A percentile compares a stretch with the other conserved stretches of the same genome.
Evolutionary conservation across 2,888 invertebrate genomes (phyloP).

Genomic region (Nomada ferruginata): DNA sequence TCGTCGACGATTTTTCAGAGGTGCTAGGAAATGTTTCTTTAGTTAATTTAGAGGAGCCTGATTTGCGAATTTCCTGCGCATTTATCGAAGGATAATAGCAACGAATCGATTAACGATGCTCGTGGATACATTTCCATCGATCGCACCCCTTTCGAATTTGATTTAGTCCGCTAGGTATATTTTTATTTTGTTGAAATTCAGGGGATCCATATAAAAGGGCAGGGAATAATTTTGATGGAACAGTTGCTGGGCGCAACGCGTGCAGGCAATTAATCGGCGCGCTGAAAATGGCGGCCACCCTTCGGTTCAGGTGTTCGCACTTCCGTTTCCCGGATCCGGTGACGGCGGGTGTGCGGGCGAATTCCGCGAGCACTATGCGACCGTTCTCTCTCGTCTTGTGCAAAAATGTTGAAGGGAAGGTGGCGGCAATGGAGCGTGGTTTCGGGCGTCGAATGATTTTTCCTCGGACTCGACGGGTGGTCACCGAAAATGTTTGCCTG

Average conservation of each 20-base stretch:
- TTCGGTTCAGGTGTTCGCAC: constrained; percentile 64
- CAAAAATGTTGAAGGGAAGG: background rate
- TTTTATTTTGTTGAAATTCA: background rate
- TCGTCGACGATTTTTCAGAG: no score
- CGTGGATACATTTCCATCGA: no score
- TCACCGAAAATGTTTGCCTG: constrained; percentile 17
- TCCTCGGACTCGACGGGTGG: constrained; percentile 8
- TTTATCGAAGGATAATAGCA: no score
- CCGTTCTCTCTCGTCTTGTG: background rate
- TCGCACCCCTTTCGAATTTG: background rate
- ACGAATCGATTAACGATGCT: no score
- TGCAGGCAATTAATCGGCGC: constrained; percentile 46
- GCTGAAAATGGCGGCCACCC: constrained; percentile 43
- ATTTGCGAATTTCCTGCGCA: no score
- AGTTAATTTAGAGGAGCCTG: no score
- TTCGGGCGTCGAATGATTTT: background rate
- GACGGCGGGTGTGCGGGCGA: constrained; percentile 31
- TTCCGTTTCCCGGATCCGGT: constrained; percentile 69
- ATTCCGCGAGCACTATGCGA: constrained; percentile 45
- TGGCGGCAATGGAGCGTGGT: constrained; percentile 5
- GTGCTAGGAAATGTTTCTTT: no score
- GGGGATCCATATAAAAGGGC: background rate
- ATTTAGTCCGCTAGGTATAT: background rate
- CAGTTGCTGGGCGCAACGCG: constrained; percentile 11
- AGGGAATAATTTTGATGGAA: constrained; percentile 5